Evolutionary conservation across 1,140 invertebrate species (phyloP).

Genomic region (Caenorhabditis briggsae): DNA sequence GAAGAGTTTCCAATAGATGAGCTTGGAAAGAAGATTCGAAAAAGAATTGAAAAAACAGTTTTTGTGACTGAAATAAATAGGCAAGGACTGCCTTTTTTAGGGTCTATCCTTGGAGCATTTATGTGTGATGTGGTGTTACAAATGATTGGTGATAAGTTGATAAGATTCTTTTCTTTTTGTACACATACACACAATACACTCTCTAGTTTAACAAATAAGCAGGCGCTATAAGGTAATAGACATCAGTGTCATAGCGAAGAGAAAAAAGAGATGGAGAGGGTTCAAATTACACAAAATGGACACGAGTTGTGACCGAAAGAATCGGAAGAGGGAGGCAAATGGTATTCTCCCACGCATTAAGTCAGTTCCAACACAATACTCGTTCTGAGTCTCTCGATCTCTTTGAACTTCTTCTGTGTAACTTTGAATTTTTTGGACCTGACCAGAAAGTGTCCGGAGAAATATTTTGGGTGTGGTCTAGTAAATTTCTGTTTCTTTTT

Average conservation of each 20-base stretch:
- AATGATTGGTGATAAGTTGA: conserved; percentile 47
- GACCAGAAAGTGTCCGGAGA: neutral
- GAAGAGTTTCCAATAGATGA: no score
- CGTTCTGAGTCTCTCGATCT: neutral
- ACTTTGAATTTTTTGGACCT: neutral
- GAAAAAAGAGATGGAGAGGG: conserved; percentile 3
- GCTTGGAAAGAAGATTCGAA: neutral
- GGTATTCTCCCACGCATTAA: conserved; percentile 37
- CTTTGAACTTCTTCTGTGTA: neutral
- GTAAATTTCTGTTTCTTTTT: neutral
- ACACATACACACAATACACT: conserved; percentile 2
- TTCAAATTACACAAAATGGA: conserved; percentile 24
- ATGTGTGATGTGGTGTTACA: conserved; percentile 17
- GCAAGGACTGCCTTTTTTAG: neutral
- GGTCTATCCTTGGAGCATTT: neutral
- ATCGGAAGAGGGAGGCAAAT: neutral
- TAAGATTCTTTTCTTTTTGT: conserved; percentile 16
- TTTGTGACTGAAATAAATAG: neutral
- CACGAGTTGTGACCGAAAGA: conserved; percentile 21
- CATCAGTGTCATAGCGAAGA: conserved; percentile 8
- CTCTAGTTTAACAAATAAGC: conserved; percentile 17
- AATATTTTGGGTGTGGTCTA: neutral
- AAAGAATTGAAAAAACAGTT: neutral
- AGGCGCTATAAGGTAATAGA: conserved; percentile 14
- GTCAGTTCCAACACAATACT: neutral